phyloP scores from a whole-genome alignment of 2,113 vertebrate genomes.

The Phoxinus phoxinus region DNA sequence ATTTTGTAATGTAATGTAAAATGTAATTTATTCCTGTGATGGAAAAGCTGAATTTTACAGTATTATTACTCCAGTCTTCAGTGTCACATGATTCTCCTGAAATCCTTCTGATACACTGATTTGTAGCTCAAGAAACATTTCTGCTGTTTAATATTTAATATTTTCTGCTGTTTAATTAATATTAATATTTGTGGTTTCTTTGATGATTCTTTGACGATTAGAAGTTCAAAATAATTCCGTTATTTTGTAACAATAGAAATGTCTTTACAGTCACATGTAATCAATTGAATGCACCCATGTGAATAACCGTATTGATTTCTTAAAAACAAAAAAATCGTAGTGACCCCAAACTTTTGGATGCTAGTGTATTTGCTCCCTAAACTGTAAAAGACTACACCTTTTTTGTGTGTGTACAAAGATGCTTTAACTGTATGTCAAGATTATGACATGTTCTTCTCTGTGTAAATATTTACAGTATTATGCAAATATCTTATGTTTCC shows the following conservation, averaged over 20 bases:
- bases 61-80: neutral
- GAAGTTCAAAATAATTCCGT: neutral
- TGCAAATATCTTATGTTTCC: neutral
- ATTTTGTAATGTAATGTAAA: neutral
- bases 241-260: neutral
- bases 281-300: neutral
- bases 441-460: neutral
- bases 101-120: neutral
- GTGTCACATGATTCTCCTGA: neutral
- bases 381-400: neutral
- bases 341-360: neutral
- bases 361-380: neutral
- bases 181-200: neutral
- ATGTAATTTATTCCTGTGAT: neutral
- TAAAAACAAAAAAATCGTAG: neutral
- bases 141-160: neutral
- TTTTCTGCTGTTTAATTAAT: no score
- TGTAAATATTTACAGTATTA: neutral
- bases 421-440: neutral
- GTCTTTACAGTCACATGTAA: neutral
- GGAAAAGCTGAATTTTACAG: neutral
- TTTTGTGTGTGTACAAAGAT: neutral
- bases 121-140: neutral
- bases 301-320: neutral
- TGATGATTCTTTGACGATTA: neutral